Base-by-base conservation (phyloP, 2,888 invertebrate genomes). In the Chaitophorus viminalis region DNA sequence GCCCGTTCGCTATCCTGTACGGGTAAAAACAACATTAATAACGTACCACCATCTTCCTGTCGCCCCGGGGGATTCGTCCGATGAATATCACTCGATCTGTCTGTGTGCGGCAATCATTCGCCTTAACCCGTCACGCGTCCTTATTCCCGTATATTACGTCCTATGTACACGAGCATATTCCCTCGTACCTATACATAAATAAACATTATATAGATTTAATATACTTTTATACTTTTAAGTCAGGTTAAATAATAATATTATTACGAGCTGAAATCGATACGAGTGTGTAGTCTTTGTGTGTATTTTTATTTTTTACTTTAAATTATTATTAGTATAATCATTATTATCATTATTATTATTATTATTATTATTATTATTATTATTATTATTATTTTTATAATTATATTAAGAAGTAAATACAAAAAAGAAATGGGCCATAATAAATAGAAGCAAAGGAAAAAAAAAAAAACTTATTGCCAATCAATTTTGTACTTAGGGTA, bases 21-120 rank as follows among this genome's bases (percentile, higher is more conserved):
- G n/a, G n/a, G n/a, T n/a, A n/a, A n/a, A n/a, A n/a, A n/a, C n/a
- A n/a, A n/a, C n/a, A n/a, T n/a, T n/a, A n/a, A n/a, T n/a, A n/a
- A n/a, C n/a, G n/a, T n/a, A n/a, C n/a, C n/a, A n/a, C n/a, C n/a
- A n/a, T n/a, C n/a, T n/a, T n/a, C n/a, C n/a, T n/a, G 2, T 33
- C 36, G 65, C 0, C 21, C 52, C 31, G 29, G 11, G 11, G 21
- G 31, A 11, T 70, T 17, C 25, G 70, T 72, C 52, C 52, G 74
- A 74, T 79, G 77, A 78, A 79, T 60, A 39, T 60, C 60, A 60
- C 72, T 79, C 86, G 86, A 72, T 60, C 79, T 39, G 86, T 54
- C 77, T 79, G 86, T 74, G 39, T 39, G 79, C 72, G 31, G 6
- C 18, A 21, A 46, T 36, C 6, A 36, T 77, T n/a, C n/a, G 76